Conservation (phyloP, 2,888 invertebrate species). For the Phorcus lineatus region DNA sequence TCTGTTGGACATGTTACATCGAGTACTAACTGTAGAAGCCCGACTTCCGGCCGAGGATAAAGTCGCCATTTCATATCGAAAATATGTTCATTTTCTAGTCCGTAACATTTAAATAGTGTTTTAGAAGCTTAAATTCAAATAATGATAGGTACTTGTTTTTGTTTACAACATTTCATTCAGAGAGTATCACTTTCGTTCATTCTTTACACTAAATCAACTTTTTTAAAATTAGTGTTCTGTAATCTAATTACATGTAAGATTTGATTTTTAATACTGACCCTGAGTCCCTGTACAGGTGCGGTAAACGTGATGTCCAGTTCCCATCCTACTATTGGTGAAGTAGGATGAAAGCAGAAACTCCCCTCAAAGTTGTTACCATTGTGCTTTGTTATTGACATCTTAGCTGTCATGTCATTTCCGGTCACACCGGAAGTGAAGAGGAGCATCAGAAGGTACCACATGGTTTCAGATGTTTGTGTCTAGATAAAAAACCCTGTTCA, state of each 20-base stretch:
- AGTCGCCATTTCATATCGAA: conserved; percentile 51
- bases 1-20: no score
- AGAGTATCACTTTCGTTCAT: no score
- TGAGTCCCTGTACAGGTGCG: conserved; percentile 43
- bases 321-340: conserved; percentile 50
- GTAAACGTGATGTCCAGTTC: conserved; percentile 52
- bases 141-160: no score
- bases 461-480: not conserved
- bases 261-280: conserved; percentile 31
- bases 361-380: conserved; percentile 60
- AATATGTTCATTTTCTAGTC: no score
- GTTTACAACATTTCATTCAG: no score
- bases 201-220: no score
- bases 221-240: no score
- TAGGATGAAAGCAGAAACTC: conserved; percentile 45
- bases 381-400: conserved; percentile 45
- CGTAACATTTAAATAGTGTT: no score
- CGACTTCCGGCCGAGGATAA: conserved; percentile 28
- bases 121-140: no score
- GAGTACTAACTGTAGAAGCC: conserved; percentile 17
- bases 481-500: no score
- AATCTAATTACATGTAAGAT: no score
- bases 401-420: conserved; percentile 35
- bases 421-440: conserved; percentile 26
- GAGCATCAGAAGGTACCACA: not conserved